Evolutionary conservation across 2,888 invertebrate species (phyloP), one percentile per base, ranked within the genome.

Genomic region (Sinotaia quadrata): DNA sequence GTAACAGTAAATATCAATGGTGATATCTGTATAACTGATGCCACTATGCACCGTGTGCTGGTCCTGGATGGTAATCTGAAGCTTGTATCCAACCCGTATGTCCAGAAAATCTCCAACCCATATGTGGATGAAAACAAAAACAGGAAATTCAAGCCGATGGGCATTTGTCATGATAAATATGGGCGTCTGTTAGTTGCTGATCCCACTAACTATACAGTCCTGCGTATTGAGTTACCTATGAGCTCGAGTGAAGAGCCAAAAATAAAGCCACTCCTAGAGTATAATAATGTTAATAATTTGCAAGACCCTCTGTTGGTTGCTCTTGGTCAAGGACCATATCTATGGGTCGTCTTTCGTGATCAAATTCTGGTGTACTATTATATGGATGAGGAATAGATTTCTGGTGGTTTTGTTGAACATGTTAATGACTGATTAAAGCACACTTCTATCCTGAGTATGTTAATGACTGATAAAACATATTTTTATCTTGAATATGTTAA

Each of bases 181-280:
- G 82, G 81, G 44, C 77, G 80, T 34, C 77, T 82, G 68, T 77
- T 82, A 18, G 76, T 82, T 2, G 75, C 80, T 0, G 82, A 82
- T 71, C 75, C 80, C 31, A 74, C 71, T 60, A 81, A 78, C 69
- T 73, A 79, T 56, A 18, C 56, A 15, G 63, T 71, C 18, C n/a
- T 71, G 10, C 67, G 70, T 1, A 49, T 71, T 29, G 57, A 62
- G 29, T 7, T 36, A 21, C 1, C 33, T 4, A 18, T 21, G n/a
- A 18, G 24, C 24, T 47, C 7, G 1, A 18, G 18, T 24, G n/a
- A 21, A 21, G 24, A n/a, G 3, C 24, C 47, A 47, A 18, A 8
- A 12, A n/a, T 24, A 62, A 70, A 73, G 61, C 54, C 78, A 5
- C 78, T 78, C 59, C 65, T 78, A 15, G 60, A 77, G 41, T 76